A percentile compares a stretch with the other conserved stretches of the same genome.
Conservation (phyloP, 1,140 invertebrate species). For the Ladona fulva region DNA sequence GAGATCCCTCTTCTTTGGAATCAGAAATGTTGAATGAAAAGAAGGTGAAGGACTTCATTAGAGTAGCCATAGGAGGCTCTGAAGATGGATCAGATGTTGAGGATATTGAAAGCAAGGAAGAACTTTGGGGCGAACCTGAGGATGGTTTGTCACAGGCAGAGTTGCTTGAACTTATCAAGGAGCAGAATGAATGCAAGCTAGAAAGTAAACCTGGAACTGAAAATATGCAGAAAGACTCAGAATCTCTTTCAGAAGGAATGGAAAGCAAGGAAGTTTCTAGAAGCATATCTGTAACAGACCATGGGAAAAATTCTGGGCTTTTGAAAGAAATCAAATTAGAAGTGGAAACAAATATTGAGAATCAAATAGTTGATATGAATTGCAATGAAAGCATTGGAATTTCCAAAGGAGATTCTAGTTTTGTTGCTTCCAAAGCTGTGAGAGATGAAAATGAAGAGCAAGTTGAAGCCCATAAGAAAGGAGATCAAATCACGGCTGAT, state of each 20-base stretch:
- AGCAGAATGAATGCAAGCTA: no score
- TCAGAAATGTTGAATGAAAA: neutral
- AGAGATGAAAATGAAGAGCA: neutral
- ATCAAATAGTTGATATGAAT: no score
- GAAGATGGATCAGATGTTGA: neutral
- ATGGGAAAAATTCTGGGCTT: no score
- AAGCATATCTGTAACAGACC: neutral
- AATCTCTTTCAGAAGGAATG: no score
- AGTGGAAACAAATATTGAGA: no score
- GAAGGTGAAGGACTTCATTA: neutral
- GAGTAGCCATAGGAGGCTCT: neutral
- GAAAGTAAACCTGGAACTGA: no score
- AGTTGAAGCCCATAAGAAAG: neutral
- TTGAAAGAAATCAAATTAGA: no score
- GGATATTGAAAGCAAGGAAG: neutral
- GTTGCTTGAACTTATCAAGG: neutral
- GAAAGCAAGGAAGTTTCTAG: neutral
- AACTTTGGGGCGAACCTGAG: neutral
- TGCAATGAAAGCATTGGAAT: no score
- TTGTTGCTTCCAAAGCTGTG: no score
- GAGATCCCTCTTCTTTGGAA: neutral
- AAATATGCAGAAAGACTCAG: no score
- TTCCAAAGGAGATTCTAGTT: no score
- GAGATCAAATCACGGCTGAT: neutral
- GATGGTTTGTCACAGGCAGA: neutral